Evolutionary conservation across 2,113 vertebrate species (phyloP).

Genomic region (Microcebus murinus): DNA sequence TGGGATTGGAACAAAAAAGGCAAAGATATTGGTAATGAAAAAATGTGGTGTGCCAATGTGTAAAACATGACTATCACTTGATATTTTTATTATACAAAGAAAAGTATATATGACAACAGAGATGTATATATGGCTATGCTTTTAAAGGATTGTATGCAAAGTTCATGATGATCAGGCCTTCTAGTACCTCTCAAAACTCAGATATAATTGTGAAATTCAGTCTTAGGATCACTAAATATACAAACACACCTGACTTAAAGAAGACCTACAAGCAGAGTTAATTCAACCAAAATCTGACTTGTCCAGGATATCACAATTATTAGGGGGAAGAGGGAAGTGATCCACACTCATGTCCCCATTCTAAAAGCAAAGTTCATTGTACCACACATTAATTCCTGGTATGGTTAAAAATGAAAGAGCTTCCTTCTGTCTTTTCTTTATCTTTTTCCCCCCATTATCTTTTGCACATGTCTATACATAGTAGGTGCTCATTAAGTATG

Average conservation of each 20-base stretch:
- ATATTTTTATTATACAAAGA: background rate
- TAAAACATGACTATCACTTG: background rate
- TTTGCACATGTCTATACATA: background rate
- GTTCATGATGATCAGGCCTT: background rate
- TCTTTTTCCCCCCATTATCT: background rate
- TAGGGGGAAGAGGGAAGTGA: background rate
- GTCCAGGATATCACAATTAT: background rate
- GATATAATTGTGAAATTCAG: background rate
- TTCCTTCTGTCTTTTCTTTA: background rate
- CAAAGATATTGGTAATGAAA: background rate
- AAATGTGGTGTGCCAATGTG: background rate
- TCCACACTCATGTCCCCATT: background rate
- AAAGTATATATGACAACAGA: background rate
- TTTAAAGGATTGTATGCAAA: background rate
- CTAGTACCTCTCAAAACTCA: background rate
- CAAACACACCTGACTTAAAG: background rate
- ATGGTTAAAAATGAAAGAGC: background rate
- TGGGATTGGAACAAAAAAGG: background rate
- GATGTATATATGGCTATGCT: background rate
- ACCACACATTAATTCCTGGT: background rate
- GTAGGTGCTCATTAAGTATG: background rate
- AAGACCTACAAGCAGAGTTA: background rate
- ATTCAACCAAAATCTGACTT: background rate
- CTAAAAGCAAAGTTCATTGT: background rate
- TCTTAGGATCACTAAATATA: background rate